phyloP scores from a whole-genome alignment of 2,888 invertebrate species.

The Lasioglossum villosulum region DNA sequence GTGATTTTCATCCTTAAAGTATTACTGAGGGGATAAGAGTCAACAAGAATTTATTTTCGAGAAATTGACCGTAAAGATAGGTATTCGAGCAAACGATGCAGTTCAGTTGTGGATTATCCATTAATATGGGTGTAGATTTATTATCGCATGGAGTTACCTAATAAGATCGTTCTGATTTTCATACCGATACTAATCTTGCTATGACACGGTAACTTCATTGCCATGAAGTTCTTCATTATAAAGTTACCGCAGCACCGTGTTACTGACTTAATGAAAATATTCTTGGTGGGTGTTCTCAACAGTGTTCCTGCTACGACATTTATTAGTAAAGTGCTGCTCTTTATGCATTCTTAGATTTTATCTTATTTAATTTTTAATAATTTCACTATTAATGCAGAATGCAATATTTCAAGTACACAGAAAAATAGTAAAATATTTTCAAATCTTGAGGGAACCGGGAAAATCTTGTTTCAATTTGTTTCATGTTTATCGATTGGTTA shows the following conservation, averaged over 20 bases:
- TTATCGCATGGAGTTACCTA: not conserved
- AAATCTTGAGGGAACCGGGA: no score
- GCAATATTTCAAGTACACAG: no score
- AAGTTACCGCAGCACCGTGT: not conserved
- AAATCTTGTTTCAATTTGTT: no score
- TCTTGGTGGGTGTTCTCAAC: not conserved
- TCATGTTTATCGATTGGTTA: not conserved
- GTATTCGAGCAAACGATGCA: not conserved
- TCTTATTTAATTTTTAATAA: not conserved
- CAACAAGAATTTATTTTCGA: not conserved
- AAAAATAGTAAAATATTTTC: no score
- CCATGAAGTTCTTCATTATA: not conserved
- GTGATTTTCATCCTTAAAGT: not conserved
- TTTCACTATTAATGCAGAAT: not conserved
- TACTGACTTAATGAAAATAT: conserved; percentile 3
- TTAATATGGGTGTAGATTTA: not conserved
- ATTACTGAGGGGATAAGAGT: not conserved
- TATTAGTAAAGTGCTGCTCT: not conserved
- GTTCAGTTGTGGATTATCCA: not conserved
- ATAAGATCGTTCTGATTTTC: not conserved
- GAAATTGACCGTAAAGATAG: not conserved
- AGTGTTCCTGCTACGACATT: not conserved
- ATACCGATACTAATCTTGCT: not conserved
- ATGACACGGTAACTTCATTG: not conserved
- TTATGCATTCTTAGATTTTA: not conserved